Evolutionary conservation across 92 coral and sea anemone genomes (phyloP).

Genomic region (Heliopora coerulea): DNA sequence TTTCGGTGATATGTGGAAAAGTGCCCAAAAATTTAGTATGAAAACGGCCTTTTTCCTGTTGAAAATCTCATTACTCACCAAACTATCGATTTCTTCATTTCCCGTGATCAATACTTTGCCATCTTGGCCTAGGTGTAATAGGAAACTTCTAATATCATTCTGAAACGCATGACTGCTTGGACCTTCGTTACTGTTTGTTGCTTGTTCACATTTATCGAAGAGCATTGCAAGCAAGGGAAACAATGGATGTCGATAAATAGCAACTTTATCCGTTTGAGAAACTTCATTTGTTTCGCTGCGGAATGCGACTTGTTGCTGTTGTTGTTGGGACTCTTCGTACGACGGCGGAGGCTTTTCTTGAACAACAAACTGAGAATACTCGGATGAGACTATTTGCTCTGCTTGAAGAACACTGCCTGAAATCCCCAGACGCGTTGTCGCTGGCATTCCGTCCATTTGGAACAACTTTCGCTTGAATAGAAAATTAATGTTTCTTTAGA

Average conservation of each 20-base stretch:
- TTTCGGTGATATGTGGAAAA: too few species aligned
- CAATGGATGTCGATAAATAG: conserved; percentile 94
- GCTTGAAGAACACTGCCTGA: conserved; percentile 31
- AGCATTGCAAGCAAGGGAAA: conserved; percentile 92
- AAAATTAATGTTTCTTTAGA: conserved; percentile 19
- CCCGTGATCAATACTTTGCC: conserved; percentile 92
- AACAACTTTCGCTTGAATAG: conserved; percentile 4
- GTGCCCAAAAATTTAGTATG: too few species aligned
- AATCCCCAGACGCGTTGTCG: conserved; percentile 27
- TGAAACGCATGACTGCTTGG: conserved; percentile 82
- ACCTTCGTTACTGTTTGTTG: conserved; percentile 91
- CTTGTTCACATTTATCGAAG: conserved; percentile 96
- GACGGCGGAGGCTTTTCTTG: conserved; percentile 97
- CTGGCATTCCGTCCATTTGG: conserved; percentile 18
- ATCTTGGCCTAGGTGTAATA: conserved; percentile 85
- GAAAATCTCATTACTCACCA: conserved; percentile 86
- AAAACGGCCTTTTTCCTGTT: too few species aligned
- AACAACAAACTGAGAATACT: conserved; percentile 37
- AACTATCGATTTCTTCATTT: conserved; percentile 85
- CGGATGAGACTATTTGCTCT: conserved; percentile 18
- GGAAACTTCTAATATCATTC: conserved; percentile 88
- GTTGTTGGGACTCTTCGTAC: conserved; percentile 88
- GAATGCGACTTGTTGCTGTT: conserved; percentile 72
- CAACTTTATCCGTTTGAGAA: conserved; percentile 81
- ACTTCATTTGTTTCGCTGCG: conserved; percentile 61